phyloP scores from a whole-genome alignment of 2,113 vertebrate species.

The Callipepla californica region DNA sequence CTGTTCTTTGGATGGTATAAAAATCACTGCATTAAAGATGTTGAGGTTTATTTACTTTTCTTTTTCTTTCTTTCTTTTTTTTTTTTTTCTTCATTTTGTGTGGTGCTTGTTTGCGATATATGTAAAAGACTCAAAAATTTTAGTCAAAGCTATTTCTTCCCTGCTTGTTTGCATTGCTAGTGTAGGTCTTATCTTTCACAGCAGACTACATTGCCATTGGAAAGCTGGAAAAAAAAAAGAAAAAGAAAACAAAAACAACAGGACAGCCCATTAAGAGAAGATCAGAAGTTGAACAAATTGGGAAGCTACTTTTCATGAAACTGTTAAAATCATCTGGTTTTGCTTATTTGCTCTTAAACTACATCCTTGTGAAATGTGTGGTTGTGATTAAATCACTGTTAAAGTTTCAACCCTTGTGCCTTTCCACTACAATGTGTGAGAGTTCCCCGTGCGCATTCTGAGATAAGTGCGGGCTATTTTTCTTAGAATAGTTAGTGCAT shows the following conservation, averaged over 20 bases:
- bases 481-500: constrained; percentile 49
- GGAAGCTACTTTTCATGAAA: constrained; percentile 40
- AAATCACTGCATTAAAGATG: not conserved
- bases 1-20: constrained; percentile 3
- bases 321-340: constrained; percentile 40
- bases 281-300: constrained; percentile 62
- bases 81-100: not conserved
- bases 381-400: constrained; percentile 48
- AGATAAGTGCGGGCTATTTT: constrained; percentile 70
- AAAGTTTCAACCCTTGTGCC: constrained; percentile 50
- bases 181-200: constrained; percentile 49
- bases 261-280: constrained; percentile 31
- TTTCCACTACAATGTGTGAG: constrained; percentile 34
- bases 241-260: not conserved
- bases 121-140: not conserved
- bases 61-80: not conserved
- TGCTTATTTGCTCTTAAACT: constrained; percentile 52
- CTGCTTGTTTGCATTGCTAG: constrained; percentile 43
- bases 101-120: not conserved
- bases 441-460: constrained; percentile 32
- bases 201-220: constrained; percentile 33
- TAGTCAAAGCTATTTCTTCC: constrained; percentile 5
- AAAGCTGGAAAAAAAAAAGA: constrained; percentile 9
- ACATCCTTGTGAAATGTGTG: constrained; percentile 39
- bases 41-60: not conserved